Base-by-base conservation (phyloP, 2,888 invertebrate genomes). In the Tiphia femorata region DNA sequence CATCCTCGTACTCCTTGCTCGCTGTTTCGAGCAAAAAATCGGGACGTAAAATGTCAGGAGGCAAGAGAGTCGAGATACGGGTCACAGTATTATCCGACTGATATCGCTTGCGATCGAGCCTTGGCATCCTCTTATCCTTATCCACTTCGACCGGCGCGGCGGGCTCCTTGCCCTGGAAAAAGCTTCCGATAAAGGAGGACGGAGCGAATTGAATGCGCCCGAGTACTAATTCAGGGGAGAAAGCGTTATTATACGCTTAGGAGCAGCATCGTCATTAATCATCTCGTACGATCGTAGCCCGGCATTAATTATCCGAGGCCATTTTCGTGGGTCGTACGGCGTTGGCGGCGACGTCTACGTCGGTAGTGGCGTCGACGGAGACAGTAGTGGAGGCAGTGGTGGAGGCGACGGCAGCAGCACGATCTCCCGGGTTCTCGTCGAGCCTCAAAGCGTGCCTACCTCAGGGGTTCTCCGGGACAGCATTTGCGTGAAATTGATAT, bases 301-400 rank as follows among this genome's bases (percentile, higher is more conserved):
- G 75, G 75, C 79, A 79, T 79, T 79, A 79, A 80, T 80, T 79
- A 80, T 79, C 76, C 70, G 66, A 60, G 72, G 75, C 76, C 74
- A 78, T 78, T 79, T 80, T 79, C 77, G 73, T 74, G 66, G 66
- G 63, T 64, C 63, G 66, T 66, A 62, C 58, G 59, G 60, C 47
- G 41, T 23, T 25, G 51, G 49, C 49, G 47, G 27, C 58, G 54
- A 55, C 58, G 64, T n/a, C 33, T n/a, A 14, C 33, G 33, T 33
- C 33, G 12, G 33, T 14, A 14, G 12, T 14, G 33, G 33, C 33
- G 33, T 33, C 4, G 33, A 4, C 33, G 8, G 29, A 10, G 10
- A n/a, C 29, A 29, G 7, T 33, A 8, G 59, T n/a, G n/a, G n/a
- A n/a, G n/a, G n/a, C n/a, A n/a, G n/a, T n/a, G 64, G 61, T 56